Conservation (phyloP, 2,888 invertebrate species). For the Philonicus albiceps region DNA sequence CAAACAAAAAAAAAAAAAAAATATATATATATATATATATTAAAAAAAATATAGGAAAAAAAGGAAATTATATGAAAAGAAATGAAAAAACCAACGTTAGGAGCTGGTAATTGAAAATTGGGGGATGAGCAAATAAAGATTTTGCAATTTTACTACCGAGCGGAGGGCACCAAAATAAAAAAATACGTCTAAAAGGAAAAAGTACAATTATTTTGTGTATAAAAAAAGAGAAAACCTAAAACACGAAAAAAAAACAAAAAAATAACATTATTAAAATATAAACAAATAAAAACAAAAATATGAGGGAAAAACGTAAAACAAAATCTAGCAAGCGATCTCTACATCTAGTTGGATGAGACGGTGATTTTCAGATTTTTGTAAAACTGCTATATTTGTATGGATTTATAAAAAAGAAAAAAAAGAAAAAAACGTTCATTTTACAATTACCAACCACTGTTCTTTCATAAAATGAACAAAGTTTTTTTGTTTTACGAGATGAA, state of each 20-base stretch:
- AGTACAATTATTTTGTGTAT: slow-evolving; percentile 33
- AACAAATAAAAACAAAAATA: neutral
- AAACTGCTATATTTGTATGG: slow-evolving; percentile 29
- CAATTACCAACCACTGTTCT: slow-evolving; percentile 20
- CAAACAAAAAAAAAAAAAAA: neutral
- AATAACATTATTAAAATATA: no score
- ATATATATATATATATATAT: neutral
- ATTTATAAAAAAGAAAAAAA: no score
- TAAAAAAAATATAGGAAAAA: neutral
- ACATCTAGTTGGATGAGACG: neutral
- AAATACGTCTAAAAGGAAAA: slow-evolving; percentile 22
- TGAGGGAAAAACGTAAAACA: neutral
- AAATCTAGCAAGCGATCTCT: neutral
- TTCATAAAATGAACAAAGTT: slow-evolving; percentile 14
- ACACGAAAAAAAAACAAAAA: neutral
- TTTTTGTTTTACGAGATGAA: slow-evolving; percentile 27
- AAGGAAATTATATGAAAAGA: neutral
- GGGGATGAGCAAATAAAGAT: neutral
- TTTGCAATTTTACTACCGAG: neutral
- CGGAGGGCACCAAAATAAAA: neutral
- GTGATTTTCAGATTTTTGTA: slow-evolving; percentile 35
- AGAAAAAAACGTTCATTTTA: slow-evolving; percentile 19
- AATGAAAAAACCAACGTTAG: neutral
- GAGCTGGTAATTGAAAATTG: neutral
- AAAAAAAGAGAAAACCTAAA: neutral